Conservation (phyloP, 2,888 invertebrate species). For the Aporophyla lueneburgensis region DNA sequence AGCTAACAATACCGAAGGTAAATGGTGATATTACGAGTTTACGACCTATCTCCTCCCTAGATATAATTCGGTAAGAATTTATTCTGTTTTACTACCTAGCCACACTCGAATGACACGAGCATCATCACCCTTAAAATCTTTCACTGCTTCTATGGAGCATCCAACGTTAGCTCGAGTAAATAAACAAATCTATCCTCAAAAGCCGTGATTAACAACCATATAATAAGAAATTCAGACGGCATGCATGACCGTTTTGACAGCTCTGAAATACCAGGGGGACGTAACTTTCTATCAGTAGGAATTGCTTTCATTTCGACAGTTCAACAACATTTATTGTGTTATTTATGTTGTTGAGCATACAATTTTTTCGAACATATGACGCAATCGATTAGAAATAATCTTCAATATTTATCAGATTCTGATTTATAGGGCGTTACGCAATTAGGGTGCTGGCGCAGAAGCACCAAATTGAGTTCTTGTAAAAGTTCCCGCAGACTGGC, state of each 20-base stretch:
- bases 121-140: neutral
- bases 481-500: neutral
- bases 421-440: no score
- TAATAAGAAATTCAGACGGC: neutral
- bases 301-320: no score
- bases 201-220: neutral
- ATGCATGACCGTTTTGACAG: neutral
- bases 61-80: neutral
- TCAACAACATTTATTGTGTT: no score
- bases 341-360: no score
- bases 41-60: neutral
- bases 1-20: neutral
- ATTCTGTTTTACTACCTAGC: neutral
- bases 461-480: neutral
- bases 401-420: no score
- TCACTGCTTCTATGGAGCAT: neutral
- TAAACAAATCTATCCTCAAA: neutral
- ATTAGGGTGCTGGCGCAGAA: no score
- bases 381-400: no score
- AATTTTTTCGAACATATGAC: no score
- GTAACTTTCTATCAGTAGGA: no score
- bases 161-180: neutral
- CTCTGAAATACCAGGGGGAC: neutral
- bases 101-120: neutral
- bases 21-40: neutral